Evolutionary conservation across 1,140 invertebrate genomes (phyloP), one percentile per base, ranked within the genome.

Genomic region (Thaumatotibia leucotreta): DNA sequence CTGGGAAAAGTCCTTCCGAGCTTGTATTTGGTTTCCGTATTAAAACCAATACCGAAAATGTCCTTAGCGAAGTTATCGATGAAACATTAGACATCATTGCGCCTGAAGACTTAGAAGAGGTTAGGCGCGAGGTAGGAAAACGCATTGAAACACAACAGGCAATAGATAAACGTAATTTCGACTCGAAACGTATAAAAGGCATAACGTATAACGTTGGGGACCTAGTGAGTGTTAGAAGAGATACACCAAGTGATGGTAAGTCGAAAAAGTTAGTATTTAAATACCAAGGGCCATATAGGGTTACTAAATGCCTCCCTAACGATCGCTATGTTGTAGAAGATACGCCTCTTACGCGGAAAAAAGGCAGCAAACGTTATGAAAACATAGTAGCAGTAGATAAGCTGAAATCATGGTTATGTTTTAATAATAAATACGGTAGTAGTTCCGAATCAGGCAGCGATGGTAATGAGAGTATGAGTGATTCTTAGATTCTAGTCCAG

Each of bases 11-110:
- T 8, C 63, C 65, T 11, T 67, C 69, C 6, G 52, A 71, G 39
- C 58, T 67, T 49, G 22, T 71, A 62, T 71, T 71, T 50, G 68
- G 64, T 10, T 45, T 66, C 39, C 63, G 50, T 22, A 50, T 66
- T 31, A 66, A 61, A 0, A 32, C 33, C 62, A 62, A 20, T n/a
- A 54, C 39, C 14, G 39, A 69, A 63, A 58, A 58, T 52, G 23
- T 69, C 14, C 31, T 69, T 9, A 66, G 32, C 14, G 58, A 63
- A 32, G 39, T 66, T 5, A 66, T 66, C n/a, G 23, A 64, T 23
- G 68, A 63, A 45, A 63, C 61, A 23, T 10, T 31, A 31, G 29
- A 31, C 29, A 8, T 31, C 3, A 31, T 31, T 4, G 3, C 29
- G 3, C 29, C 29, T 31, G 29, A 31, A 31, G 8, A 31, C 3